These are phyloP conservation scores for Gavia stellata DNA, from an alignment of 2,113 vertebrate genomes.

Conservation along the genomic window DNA sequence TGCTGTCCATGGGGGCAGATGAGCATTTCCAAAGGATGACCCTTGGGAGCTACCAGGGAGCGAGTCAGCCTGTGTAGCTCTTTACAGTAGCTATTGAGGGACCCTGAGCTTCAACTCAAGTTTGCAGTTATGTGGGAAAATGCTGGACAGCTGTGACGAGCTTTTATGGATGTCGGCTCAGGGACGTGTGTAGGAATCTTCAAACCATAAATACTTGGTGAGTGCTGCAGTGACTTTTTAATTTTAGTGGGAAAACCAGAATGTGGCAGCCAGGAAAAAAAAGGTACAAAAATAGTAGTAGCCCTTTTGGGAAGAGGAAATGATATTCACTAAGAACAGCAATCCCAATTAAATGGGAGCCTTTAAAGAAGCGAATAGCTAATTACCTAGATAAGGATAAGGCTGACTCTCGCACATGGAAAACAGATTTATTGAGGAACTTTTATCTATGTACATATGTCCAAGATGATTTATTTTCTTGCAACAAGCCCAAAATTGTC, in stretches of 20 bases:
- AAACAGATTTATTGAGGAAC: conserved; percentile 39
- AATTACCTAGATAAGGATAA: conserved; percentile 27
- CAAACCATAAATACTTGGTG: conserved; percentile 38
- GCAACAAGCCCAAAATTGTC: neutral
- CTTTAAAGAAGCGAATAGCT: neutral
- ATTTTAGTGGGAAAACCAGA: conserved; percentile 42
- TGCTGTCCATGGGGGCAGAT: neutral
- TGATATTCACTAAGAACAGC: conserved; percentile 8
- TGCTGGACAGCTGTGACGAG: neutral
- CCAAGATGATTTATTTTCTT: conserved; percentile 27
- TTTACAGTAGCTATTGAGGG: neutral
- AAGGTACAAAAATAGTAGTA: conserved; percentile 13
- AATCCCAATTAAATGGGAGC: conserved; percentile 29
- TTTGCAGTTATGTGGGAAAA: neutral
- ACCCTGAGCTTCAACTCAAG: neutral
- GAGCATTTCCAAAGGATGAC: neutral
- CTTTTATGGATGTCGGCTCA: neutral
- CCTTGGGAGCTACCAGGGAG: neutral
- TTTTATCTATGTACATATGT: conserved; percentile 14
- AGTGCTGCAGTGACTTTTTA: conserved; percentile 29
- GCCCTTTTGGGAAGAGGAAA: conserved; percentile 45
- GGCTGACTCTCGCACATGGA: neutral
- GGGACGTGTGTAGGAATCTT: conserved; percentile 26
- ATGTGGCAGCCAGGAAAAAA: conserved; percentile 33
- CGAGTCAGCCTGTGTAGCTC: neutral